These are phyloP conservation scores for Lepas anatifera DNA, from an alignment of 2,888 invertebrate genomes.

Conservation along the genomic window DNA sequence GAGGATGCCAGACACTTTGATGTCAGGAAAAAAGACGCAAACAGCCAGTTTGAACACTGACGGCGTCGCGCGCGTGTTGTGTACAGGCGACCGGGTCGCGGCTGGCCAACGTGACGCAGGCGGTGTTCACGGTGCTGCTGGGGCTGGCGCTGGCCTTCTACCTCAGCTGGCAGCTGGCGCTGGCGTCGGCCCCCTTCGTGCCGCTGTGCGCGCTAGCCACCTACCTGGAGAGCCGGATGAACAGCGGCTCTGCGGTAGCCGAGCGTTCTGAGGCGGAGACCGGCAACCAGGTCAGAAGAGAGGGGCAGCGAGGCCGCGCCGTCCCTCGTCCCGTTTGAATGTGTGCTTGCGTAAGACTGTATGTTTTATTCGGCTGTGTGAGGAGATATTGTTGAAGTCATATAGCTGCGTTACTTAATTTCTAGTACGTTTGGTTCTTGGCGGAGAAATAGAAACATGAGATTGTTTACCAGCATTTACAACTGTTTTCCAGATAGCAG, in stretches of 20 bases:
- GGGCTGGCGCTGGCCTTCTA: slow-evolving; percentile 52
- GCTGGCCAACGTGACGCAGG: slow-evolving; percentile 61
- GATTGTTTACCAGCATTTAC: background rate
- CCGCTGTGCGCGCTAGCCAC: slow-evolving; percentile 55
- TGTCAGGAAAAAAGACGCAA: too few relatives aligned
- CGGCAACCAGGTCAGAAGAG: slow-evolving; percentile 52
- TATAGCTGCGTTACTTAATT: too few relatives aligned
- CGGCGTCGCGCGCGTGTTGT: background rate
- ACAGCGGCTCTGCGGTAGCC: slow-evolving; percentile 51
- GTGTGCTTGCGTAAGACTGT: too few relatives aligned
- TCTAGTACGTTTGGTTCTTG: too few relatives aligned
- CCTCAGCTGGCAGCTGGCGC: slow-evolving; percentile 61
- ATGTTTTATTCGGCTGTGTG: too few relatives aligned
- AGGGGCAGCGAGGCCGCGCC: too few relatives aligned
- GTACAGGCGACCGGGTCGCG: slow-evolving; percentile 64
- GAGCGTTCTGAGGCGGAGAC: slow-evolving; percentile 55
- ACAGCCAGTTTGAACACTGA: too few relatives aligned
- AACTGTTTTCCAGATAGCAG: slow-evolving; percentile 42
- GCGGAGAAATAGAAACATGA: too few relatives aligned
- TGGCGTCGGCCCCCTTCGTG: slow-evolving; percentile 56
- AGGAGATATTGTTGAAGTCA: too few relatives aligned
- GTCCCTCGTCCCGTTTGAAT: too few relatives aligned
- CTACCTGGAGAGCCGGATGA: slow-evolving; percentile 52
- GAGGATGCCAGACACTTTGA: too few relatives aligned
- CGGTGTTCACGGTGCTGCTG: slow-evolving; percentile 53